Conservation (phyloP, 2,888 invertebrate genomes). For the Xestia rhomboidea region DNA sequence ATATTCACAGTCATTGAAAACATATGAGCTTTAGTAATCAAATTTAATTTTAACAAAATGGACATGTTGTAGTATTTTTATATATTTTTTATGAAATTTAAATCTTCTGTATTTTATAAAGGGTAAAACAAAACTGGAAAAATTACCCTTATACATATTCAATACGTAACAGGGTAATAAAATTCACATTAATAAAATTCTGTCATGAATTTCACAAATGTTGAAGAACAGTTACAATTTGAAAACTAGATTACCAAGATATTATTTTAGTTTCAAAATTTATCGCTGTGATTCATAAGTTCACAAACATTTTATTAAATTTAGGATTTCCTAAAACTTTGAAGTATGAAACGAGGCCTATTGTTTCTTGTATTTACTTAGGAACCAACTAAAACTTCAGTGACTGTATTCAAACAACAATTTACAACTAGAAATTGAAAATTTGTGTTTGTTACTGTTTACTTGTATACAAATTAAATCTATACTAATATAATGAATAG, state of each 20-base stretch:
- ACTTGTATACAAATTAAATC: not conserved
- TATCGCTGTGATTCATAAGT: conserved; percentile 27
- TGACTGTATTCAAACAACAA: conserved; percentile 5
- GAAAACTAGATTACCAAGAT: not conserved
- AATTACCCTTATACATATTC: not conserved
- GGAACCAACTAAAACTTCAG: conserved; percentile 7
- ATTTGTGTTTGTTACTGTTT: conserved; percentile 30
- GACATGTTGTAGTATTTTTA: not conserved
- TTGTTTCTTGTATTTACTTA: conserved; percentile 29
- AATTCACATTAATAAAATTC: not conserved
- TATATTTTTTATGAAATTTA: not conserved
- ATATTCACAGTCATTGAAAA: conserved; percentile 22
- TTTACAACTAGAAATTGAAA: conserved; percentile 18
- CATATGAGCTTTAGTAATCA: not conserved
- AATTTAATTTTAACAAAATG: not conserved
- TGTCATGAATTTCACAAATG: not conserved
- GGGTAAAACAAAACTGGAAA: too few relatives aligned
- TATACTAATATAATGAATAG: not conserved
- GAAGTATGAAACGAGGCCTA: not conserved
- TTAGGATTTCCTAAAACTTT: conserved; percentile 16
- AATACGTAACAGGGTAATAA: not conserved
- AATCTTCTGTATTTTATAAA: too few relatives aligned
- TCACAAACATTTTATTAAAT: conserved; percentile 21
- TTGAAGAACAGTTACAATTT: not conserved
- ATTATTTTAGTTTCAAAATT: conserved; percentile 14